Evolutionary conservation across 2,797 vertebrate species (phyloP).

Genomic region (Anniella stebbinsi): DNA sequence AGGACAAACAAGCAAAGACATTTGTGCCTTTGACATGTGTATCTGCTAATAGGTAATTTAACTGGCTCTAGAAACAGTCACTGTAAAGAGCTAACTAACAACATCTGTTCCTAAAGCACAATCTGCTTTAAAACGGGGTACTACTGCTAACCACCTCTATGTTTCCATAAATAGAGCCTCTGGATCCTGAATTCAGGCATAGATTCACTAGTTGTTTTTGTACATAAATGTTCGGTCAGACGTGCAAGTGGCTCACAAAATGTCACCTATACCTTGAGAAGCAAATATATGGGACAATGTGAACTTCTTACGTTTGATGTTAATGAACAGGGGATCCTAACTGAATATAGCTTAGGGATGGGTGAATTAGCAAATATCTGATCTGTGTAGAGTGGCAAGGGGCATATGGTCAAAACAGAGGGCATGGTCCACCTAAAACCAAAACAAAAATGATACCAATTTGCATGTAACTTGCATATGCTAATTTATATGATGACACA

Average conservation of each 20-base stretch:
- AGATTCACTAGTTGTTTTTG: not conserved
- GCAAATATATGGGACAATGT: not conserved
- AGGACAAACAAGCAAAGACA: not conserved
- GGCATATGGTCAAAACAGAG: too few relatives aligned
- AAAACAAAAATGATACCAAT: too few relatives aligned
- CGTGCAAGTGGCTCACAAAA: not conserved
- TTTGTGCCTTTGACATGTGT: not conserved
- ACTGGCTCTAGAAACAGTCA: not conserved
- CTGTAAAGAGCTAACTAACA: not conserved
- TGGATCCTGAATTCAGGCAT: not conserved
- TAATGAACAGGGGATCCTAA: too few relatives aligned
- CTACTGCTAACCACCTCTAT: not conserved
- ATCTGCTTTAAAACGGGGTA: too few relatives aligned
- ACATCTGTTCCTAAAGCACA: not conserved
- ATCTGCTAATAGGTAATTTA: not conserved
- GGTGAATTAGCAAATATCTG: too few relatives aligned
- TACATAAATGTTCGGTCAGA: not conserved
- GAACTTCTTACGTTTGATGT: not conserved
- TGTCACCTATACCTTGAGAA: not conserved
- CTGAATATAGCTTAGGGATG: too few relatives aligned
- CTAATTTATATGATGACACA: too few relatives aligned
- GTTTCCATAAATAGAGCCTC: not conserved
- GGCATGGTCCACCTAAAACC: too few relatives aligned
- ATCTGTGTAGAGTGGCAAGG: too few relatives aligned
- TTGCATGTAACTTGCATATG: too few relatives aligned